Base-by-base conservation (phyloP, 2,113 vertebrate genomes). In the Rutilus rutilus region DNA sequence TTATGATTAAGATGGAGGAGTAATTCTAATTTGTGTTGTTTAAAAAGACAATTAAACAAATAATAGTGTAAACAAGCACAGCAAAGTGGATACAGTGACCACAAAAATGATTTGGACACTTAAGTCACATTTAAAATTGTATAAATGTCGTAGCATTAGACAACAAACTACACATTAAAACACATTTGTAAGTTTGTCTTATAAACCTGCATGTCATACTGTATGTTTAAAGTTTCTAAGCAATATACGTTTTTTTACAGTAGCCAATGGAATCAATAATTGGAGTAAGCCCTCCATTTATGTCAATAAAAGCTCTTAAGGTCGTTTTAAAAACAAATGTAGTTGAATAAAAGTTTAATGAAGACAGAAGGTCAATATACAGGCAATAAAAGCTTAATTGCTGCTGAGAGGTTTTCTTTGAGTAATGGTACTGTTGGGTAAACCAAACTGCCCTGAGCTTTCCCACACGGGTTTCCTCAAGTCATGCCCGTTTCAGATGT, bases 321-420 rank as follows among this genome's bases (percentile, higher is more conserved):
- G 74, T 54, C 19, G 25, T 60, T 76, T 78, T 65, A 69, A 62
- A 25, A 78, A 81, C 80, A 84, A 86, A 88, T 85, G 77, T 75
- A 82, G 65, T 36, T 39, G 25, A 81, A 86, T 88, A 27, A 88
- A 88, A 84, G 85, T 84, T 88, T 77, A 88, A 88, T 88, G 87
- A 88, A 82, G 82, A 47, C 82, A 69, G 65, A 84, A 65, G 69
- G 33, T 84, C 69, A 84, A 52, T 64, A 64, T 54, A 67, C 33
- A 50, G 25, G 30, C 84, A 45, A 10, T 33, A 17, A 50, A 71
- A 78, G 83, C 62, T 75, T n/a, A 75, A 75, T 75, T 33, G 36
- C 59, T 69, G 77, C 87, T 87, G 78, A 71, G 11, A 67, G 71
- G 52, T 64, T 17, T 69, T 79, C 78, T 78, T 78, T 76, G 59